Base-by-base conservation (phyloP, 2,113 vertebrate species). In the Leucosticte australis region DNA sequence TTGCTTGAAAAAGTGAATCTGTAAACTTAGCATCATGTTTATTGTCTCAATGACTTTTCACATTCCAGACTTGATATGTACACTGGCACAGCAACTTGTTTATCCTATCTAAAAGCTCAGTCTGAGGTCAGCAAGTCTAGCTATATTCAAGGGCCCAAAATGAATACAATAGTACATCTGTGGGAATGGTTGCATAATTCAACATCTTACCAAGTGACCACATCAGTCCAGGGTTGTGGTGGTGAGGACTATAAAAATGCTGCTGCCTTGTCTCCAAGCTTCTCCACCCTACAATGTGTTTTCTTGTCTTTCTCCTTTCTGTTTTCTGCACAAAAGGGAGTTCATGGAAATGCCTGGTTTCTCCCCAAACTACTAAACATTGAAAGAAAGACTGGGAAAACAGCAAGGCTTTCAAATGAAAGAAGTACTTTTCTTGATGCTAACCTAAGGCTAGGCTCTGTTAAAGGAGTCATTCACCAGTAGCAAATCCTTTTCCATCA, bases 31-130 rank as follows among this genome's bases (percentile, higher is more conserved):
- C 59, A 64, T 94, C 64, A 37, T 95, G 78, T 95, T 96, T 95
- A 95, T 94, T 95, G 82, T 91, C 90, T 96, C 91, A 96, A 93
- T 93, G 85, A 86, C 78, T 94, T 92, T 92, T 94, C 71, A 88
- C 0, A 96, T 96, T 94, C 83, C 75, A 90, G 75, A 33, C 71
- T 77, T 59, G 35, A 44, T 88, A 90, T 80, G 71, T 73, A 83
- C 70, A 75, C 79, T 93, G 85, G 76, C 60, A 23, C 39, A 63
- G 75, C 19, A 59, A 35, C 63, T 90, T 96, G 87, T 95, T 95
- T 95, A 55, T 90, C 82, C 89, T 90, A 15, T 91, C 71, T 87
- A n/a, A n/a, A 24, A 82, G 62, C 81, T 67, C 68, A 70, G 30
- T 19, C 44, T 59, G 76, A 91, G 90, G 93, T 97, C 94, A 94